phyloP scores from a whole-genome alignment of 2,113 vertebrate species.

The Nothobranchius kuhntae region DNA sequence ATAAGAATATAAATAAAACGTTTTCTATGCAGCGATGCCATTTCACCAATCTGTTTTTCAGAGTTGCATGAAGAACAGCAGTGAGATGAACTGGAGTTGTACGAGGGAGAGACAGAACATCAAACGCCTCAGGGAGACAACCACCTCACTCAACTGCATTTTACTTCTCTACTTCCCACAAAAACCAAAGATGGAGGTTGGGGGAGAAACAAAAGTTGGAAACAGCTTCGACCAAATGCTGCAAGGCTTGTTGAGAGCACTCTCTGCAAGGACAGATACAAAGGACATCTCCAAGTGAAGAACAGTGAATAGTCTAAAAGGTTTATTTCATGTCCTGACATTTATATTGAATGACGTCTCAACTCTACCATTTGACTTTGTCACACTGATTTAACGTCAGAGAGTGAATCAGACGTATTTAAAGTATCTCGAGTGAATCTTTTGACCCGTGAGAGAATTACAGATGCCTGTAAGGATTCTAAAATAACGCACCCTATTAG shows the following conservation, averaged over 20 bases:
- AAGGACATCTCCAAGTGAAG: constrained; percentile 10
- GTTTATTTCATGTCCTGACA: constrained; percentile 17
- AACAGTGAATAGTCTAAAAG: constrained; percentile 8
- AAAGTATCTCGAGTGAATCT: constrained; percentile 14
- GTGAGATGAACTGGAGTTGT: constrained; percentile 24
- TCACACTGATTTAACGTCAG: constrained; percentile 32
- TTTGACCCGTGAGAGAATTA: constrained; percentile 19
- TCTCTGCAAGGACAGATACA: constrained; percentile 13
- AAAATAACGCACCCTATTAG: constrained; percentile 31
- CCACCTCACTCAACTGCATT: constrained; percentile 72
- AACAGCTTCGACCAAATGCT: constrained; percentile 40
- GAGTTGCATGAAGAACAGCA: constrained; percentile 62
- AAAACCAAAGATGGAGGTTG: constrained; percentile 39
- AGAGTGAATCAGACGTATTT: constrained; percentile 20
- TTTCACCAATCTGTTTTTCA: constrained; percentile 45
- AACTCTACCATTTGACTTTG: constrained; percentile 42
- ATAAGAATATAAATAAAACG: no score
- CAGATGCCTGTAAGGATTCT: constrained; percentile 11
- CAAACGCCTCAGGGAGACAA: constrained; percentile 61
- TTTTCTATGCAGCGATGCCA: constrained; percentile 15
- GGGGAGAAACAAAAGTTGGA: constrained; percentile 10
- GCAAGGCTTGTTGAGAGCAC: constrained; percentile 20
- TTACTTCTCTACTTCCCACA: constrained; percentile 60
- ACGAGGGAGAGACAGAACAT: constrained; percentile 55
- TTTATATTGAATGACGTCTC: constrained; percentile 38